Conservation (phyloP, 2,888 invertebrate genomes). For the Pandemis cinnamomeana region DNA sequence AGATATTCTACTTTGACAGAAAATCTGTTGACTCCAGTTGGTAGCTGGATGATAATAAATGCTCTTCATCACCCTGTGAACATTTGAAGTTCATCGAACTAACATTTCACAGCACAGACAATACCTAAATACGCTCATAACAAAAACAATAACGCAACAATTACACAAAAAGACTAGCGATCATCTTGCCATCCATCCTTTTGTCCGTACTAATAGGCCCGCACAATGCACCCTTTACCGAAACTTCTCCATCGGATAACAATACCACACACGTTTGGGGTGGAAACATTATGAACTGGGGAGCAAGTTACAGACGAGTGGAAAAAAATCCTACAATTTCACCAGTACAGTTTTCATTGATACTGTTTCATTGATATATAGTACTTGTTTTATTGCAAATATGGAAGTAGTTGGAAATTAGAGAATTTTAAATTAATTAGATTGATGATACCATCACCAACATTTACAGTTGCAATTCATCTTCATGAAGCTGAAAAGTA, state of each 20-base stretch:
- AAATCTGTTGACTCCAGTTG: background rate
- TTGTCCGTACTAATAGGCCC: slow-evolving; percentile 47
- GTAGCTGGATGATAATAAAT: background rate
- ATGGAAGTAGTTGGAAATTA: too few relatives aligned
- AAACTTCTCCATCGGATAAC: slow-evolving; percentile 70
- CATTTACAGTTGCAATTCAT: background rate
- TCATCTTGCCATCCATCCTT: slow-evolving; percentile 44
- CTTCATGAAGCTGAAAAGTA: background rate
- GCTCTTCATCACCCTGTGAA: background rate
- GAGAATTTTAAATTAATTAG: too few relatives aligned
- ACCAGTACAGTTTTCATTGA: background rate
- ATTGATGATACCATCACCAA: too few relatives aligned
- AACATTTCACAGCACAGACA: background rate
- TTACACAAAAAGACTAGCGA: slow-evolving; percentile 35
- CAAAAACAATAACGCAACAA: slow-evolving; percentile 38
- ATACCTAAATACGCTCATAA: background rate
- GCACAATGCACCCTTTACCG: slow-evolving; percentile 56
- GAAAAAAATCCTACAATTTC: slow-evolving; percentile 20
- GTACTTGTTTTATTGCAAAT: too few relatives aligned
- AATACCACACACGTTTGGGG: slow-evolving; percentile 69
- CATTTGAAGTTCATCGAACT: background rate
- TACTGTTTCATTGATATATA: too few relatives aligned
- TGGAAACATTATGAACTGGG: slow-evolving; percentile 53
- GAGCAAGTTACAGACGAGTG: slow-evolving; percentile 50
- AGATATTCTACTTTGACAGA: background rate